Base-by-base conservation (phyloP, 1,140 invertebrate genomes). In the Laodelphax striatellus region DNA sequence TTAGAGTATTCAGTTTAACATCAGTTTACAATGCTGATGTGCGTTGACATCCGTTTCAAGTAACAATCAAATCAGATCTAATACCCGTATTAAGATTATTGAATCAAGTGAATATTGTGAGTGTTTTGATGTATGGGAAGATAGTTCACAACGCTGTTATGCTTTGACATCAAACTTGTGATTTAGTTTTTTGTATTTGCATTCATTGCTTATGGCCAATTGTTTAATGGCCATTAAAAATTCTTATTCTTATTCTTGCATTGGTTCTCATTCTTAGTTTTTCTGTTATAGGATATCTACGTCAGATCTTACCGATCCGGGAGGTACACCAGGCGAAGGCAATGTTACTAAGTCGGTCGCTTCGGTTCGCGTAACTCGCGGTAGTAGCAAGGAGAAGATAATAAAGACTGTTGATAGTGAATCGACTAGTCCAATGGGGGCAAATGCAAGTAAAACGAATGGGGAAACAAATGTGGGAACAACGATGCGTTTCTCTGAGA, bases 401-500 rank as follows among this genome's bases (percentile, higher is more conserved):
- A 22, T 50, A 1, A 50, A 19, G 21, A 22, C 21, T 19, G 16
- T 22, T 19, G 21, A 50, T 50, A 50, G 46, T 50, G 46, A 50
- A 50, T 50, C 46, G 16, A 22, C 16, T 50, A 50, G 21, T 19
- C 16, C 21, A 14, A 22, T 17, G 16, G 16, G 16, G 21, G 46
- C 21, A 22, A 50, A 22, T 50, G 21, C 16, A 10, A 50, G 46
- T 50, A 17, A 22, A 16, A 54, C 52, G 1, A 57, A 57, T 57
- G 55, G 55, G 14, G 46, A 62, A 38, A 46, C 52, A 13, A 59
- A 58, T 41, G 34, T 31, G 50, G 62, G 64, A 59, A 63, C 62
- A 58, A 63, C 62, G 43, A 64, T 66, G 61, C 63, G 64, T 38
- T 66, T 66, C 44, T 66, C 66, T 14, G 64, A 66, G 53, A 78